These are phyloP conservation scores for Morbakka virulenta DNA, from an alignment of 30 jellyfish, hydroid and myxozoan genomes.

Conservation along the genomic window DNA sequence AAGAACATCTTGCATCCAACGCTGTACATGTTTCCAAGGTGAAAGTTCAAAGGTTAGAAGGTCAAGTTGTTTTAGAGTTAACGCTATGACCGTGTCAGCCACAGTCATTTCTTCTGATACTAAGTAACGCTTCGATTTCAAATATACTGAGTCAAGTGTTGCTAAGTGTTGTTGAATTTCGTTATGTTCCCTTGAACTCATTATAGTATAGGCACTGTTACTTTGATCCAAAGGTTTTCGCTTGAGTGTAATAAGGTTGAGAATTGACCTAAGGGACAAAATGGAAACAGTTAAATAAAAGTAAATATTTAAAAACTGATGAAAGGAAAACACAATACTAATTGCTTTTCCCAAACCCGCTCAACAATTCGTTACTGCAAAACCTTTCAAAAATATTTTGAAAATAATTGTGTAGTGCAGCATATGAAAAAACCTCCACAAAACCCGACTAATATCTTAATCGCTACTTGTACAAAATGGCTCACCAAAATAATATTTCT, in stretches of 20 bases:
- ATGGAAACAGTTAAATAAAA: too few relatives aligned
- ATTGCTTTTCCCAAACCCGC: too few relatives aligned
- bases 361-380: too few relatives aligned
- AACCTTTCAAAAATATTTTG: too few relatives aligned
- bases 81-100: neutral
- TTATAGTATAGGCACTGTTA: neutral
- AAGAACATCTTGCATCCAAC: neutral
- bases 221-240: neutral
- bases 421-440: too few relatives aligned
- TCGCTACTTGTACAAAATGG: too few relatives aligned
- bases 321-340: too few relatives aligned
- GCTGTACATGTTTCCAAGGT: neutral
- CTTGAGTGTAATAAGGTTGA: neutral
- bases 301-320: too few relatives aligned
- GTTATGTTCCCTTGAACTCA: neutral
- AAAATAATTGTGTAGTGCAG: too few relatives aligned
- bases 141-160: neutral
- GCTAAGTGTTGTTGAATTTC: neutral
- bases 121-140: neutral
- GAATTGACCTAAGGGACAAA: neutral
- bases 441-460: too few relatives aligned
- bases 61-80: neutral
- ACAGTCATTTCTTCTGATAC: neutral
- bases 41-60: neutral
- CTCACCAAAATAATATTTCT: too few relatives aligned